Percentiles rank a stretch among this genome's conserved stretches.
Conservation (phyloP, 2,888 invertebrate genomes). For the Folsomia manolachei region DNA sequence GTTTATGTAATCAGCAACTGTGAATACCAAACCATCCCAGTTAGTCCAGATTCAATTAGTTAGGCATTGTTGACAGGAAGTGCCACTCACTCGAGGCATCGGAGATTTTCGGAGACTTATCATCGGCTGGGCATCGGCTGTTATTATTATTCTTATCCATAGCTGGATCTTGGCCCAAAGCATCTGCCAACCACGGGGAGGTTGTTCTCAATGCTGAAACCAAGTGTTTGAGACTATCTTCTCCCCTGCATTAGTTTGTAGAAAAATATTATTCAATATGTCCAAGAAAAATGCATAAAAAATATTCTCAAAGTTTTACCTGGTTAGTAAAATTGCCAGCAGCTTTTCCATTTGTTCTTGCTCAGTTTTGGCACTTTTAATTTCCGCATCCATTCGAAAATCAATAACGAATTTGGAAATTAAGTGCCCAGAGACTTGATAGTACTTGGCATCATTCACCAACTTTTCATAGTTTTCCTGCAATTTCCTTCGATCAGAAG, state of each 20-base stretch:
- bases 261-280: no score
- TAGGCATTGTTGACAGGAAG: no score
- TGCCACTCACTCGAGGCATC: neutral
- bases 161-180: conserved; percentile 22
- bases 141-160: no score
- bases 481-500: conserved; percentile 25
- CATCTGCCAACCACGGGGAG: conserved; percentile 32
- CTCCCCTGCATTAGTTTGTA: conserved; percentile 22
- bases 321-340: conserved; percentile 28
- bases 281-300: no score
- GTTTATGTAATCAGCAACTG: conserved; percentile 22
- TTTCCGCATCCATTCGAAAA: conserved; percentile 38
- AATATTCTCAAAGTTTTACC: conserved; percentile 29
- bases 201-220: conserved; percentile 27
- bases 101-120: neutral
- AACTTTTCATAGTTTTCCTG: conserved; percentile 27
- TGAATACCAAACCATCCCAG: no score
- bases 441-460: conserved; percentile 28
- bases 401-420: conserved; percentile 36
- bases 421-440: conserved; percentile 26
- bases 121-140: neutral
- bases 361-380: conserved; percentile 30
- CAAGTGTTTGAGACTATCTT: conserved; percentile 29
- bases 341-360: conserved; percentile 38
- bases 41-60: no score